Conservation (phyloP, 2,113 vertebrate species). For the Dinomys branickii region DNA sequence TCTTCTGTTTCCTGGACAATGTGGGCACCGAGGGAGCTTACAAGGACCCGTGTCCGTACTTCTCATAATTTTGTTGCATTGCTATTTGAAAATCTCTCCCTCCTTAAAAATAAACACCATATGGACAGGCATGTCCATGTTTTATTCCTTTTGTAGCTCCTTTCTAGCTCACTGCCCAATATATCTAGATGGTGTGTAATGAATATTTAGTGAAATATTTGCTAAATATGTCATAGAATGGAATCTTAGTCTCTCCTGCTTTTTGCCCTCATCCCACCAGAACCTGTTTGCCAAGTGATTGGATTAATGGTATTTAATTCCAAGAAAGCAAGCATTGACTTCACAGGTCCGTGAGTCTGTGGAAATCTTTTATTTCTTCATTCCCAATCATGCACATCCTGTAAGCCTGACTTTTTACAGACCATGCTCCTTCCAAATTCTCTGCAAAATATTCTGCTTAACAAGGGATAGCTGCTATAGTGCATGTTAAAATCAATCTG, state of each 20-base stretch:
- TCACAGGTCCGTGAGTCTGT: background rate
- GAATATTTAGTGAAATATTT: constrained; percentile 48
- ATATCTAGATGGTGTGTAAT: background rate
- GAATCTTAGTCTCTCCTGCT: background rate
- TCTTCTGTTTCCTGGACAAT: background rate
- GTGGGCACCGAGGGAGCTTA: background rate
- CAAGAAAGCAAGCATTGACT: background rate
- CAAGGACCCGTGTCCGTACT: background rate
- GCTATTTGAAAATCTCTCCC: background rate
- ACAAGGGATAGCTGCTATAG: background rate
- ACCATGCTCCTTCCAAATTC: background rate
- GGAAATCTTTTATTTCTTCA: background rate
- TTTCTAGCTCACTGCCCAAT: constrained; percentile 14
- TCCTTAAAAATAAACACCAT: constrained; percentile 54
- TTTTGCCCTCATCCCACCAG: background rate
- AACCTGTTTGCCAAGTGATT: background rate
- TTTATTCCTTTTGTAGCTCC: background rate
- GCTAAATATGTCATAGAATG: background rate
- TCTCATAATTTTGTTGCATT: constrained; percentile 1
- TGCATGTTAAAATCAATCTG: background rate
- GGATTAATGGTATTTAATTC: background rate
- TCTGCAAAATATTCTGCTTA: background rate
- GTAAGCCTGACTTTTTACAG: background rate
- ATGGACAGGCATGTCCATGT: background rate
- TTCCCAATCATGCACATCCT: background rate